Evolutionary conservation across 2,888 invertebrate genomes (phyloP).

Genomic region (Trypoxylon attenuatum): DNA sequence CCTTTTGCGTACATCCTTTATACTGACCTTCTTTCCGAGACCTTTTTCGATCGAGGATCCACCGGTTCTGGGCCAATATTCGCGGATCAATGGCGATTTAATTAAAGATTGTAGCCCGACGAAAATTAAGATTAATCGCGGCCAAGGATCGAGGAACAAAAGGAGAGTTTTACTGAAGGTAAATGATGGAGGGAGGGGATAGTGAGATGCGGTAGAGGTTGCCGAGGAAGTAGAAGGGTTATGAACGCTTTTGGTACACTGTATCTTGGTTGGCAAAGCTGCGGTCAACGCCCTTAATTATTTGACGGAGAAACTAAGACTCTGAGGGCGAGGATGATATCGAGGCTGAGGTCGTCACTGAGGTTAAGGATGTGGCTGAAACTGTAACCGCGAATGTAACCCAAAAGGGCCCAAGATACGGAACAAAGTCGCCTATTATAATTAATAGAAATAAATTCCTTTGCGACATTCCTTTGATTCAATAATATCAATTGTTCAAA

Average conservation of each 20-base stretch:
- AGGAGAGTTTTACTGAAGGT: neutral
- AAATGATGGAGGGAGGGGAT: conserved; percentile 28
- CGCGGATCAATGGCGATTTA: conserved; percentile 72
- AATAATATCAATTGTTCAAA: no score
- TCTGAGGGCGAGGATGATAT: neutral
- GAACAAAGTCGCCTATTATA: no score
- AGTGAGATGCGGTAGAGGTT: conserved; percentile 9
- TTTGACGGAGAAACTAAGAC: conserved; percentile 47
- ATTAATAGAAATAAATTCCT: no score
- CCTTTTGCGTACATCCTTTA: no score
- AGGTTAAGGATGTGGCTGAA: no score
- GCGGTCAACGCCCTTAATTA: conserved; percentile 61
- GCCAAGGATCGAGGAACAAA: conserved; percentile 19
- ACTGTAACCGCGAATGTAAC: no score
- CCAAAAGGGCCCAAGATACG: no score
- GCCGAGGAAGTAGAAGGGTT: conserved; percentile 10
- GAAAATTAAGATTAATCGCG: conserved; percentile 73
- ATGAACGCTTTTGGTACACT: conserved; percentile 37
- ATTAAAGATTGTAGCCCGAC: conserved; percentile 71
- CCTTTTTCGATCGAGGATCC: no score
- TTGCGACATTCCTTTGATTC: no score
- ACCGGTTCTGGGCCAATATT: conserved; percentile 38
- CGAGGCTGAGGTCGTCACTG: no score
- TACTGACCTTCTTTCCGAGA: neutral
- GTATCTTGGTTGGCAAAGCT: conserved; percentile 43